Conservation (phyloP, 2,888 invertebrate genomes). For the Agrotis segetum region DNA sequence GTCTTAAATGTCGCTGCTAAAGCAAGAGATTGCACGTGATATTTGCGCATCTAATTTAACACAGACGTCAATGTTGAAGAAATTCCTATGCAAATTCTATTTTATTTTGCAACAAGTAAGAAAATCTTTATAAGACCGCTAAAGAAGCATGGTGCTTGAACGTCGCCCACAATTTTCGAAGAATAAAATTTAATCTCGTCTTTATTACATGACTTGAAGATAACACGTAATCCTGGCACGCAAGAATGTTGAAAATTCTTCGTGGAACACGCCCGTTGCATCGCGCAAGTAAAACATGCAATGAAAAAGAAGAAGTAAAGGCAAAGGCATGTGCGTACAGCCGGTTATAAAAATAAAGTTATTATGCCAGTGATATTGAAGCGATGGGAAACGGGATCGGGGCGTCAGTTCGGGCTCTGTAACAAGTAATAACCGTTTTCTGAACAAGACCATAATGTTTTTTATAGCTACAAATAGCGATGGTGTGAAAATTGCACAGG, state of each 20-base stretch:
- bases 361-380: conserved; percentile 67
- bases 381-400: conserved; percentile 62
- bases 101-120: conserved; percentile 27
- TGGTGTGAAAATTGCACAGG: conserved; percentile 39
- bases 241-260: conserved; percentile 67
- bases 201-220: conserved; percentile 65
- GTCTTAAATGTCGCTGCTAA: conserved; percentile 42
- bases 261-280: conserved; percentile 65
- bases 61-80: conserved; percentile 25
- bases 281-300: conserved; percentile 67
- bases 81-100: conserved; percentile 42
- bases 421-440: conserved; percentile 53
- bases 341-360: conserved; percentile 77
- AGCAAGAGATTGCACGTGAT: conserved; percentile 48
- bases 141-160: conserved; percentile 13
- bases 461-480: conserved; percentile 39
- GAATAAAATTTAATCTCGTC: conserved; percentile 45
- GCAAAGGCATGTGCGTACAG: conserved; percentile 67
- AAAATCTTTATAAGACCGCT: conserved; percentile 14
- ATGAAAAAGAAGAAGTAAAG: conserved; percentile 65
- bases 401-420: conserved; percentile 32
- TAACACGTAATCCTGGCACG: conserved; percentile 66
- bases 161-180: conserved; percentile 46
- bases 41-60: conserved; percentile 37
- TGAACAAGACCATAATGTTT: conserved; percentile 39